Evolutionary conservation across 2,113 vertebrate genomes (phyloP).

Genomic region (Hoplias malabaricus): DNA sequence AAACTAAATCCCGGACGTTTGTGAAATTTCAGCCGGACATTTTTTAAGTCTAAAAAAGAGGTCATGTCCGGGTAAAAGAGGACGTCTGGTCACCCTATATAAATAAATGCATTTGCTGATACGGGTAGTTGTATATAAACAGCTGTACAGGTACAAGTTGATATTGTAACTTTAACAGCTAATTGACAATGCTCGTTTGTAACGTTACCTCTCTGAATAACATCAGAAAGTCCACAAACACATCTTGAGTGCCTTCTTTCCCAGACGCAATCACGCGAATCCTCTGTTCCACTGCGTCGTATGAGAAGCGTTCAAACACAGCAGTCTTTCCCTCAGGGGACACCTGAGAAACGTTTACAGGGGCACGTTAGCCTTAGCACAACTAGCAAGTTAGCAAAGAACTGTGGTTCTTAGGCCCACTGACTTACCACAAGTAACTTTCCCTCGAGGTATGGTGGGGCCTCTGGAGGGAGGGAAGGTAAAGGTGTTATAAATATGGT

Average conservation of each 20-base stretch:
- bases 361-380: not conserved
- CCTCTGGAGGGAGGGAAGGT: slow-evolving; percentile 21
- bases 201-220: slow-evolving; percentile 56
- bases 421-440: slow-evolving; percentile 32
- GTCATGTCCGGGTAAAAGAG: too few relatives aligned
- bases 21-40: too few relatives aligned
- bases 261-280: slow-evolving; percentile 22
- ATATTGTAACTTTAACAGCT: too few relatives aligned
- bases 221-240: slow-evolving; percentile 39
- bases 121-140: too few relatives aligned
- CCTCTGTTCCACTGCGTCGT: slow-evolving; percentile 49
- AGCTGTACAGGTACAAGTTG: too few relatives aligned
- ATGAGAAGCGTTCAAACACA: slow-evolving; percentile 48
- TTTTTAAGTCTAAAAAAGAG: too few relatives aligned
- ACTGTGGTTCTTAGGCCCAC: not conserved
- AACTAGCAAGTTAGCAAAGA: not conserved
- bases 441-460: slow-evolving; percentile 50
- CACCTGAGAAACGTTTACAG: slow-evolving; percentile 14
- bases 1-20: too few relatives aligned
- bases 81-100: too few relatives aligned
- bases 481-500: not conserved
- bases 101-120: too few relatives aligned
- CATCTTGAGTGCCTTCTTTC: not conserved
- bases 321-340: slow-evolving; percentile 19
- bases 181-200: too few relatives aligned